Evolutionary conservation across 2,888 invertebrate genomes (phyloP).

Genomic region (Synanthedon myopaeformis): DNA sequence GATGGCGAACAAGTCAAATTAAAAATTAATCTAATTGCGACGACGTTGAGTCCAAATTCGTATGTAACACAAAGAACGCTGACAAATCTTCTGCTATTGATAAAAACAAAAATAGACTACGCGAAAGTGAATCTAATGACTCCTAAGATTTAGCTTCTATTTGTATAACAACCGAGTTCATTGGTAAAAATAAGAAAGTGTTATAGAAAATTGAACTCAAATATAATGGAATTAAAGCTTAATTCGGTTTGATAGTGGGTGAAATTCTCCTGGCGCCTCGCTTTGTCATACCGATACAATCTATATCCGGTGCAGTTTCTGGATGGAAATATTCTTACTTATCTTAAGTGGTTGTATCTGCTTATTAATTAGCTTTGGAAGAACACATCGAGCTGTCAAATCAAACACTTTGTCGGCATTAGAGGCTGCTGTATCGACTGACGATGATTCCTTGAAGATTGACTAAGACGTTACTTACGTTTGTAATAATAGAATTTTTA

Average conservation of each 20-base stretch:
- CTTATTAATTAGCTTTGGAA: constrained; percentile 65
- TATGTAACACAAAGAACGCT: constrained; percentile 20
- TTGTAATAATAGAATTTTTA: constrained; percentile 9
- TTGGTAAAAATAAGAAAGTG: constrained; percentile 13
- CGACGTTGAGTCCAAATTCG: constrained; percentile 10
- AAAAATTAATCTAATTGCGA: constrained; percentile 18
- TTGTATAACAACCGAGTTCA: constrained; percentile 5
- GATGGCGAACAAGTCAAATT: constrained; percentile 7
- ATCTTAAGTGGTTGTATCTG: constrained; percentile 71
- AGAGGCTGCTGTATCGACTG: constrained; percentile 29
- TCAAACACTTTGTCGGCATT: constrained; percentile 61
- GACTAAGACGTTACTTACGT: constrained; percentile 6
- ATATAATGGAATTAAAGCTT: constrained; percentile 7
- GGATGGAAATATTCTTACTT: constrained; percentile 70
- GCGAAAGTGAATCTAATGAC: constrained; percentile 21
- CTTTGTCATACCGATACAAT: constrained; percentile 68
- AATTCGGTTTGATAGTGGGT: constrained; percentile 8
- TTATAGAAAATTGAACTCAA: constrained; percentile 14
- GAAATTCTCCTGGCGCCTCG: constrained; percentile 55
- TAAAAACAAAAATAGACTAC: constrained; percentile 16
- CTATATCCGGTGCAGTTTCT: constrained; percentile 68
- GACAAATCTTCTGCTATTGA: constrained; percentile 41
- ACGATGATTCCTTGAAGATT: constrained; percentile 50
- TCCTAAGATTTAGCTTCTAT: constrained; percentile 8
- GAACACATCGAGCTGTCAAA: constrained; percentile 63